Evolutionary conservation across 2,888 invertebrate genomes (phyloP).

Genomic region (Patella depressa): DNA sequence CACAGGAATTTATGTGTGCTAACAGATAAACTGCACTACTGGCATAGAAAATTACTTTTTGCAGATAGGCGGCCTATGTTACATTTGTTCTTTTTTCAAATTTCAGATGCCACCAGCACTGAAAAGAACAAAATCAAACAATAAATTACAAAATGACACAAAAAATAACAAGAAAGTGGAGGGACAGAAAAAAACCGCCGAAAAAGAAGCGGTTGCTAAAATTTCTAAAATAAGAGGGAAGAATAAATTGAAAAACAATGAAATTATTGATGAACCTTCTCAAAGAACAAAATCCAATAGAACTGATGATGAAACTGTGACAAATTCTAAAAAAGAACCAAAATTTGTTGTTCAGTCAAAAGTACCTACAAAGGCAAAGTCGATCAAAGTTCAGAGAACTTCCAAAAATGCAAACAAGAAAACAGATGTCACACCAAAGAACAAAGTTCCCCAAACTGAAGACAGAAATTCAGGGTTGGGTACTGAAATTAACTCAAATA

Average conservation of each 20-base stretch:
- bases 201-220: not conserved
- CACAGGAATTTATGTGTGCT: too few relatives aligned
- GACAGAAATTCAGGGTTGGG: not conserved
- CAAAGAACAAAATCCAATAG: not conserved
- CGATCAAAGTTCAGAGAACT: not conserved
- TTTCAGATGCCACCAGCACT: constrained; percentile 3
- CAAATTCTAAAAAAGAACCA: too few relatives aligned
- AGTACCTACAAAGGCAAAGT: too few relatives aligned
- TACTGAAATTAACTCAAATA: not conserved
- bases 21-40: too few relatives aligned
- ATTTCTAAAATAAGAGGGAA: not conserved
- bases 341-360: too few relatives aligned
- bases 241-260: not conserved
- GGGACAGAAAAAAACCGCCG: not conserved
- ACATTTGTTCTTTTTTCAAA: not conserved
- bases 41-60: too few relatives aligned
- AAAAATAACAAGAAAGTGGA: not conserved
- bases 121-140: not conserved
- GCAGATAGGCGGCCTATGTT: not conserved
- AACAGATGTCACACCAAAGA: not conserved
- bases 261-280: not conserved
- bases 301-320: too few relatives aligned
- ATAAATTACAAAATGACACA: not conserved
- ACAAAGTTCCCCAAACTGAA: not conserved
- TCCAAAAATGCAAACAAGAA: not conserved